Conservation (phyloP, 2,888 invertebrate species). For the Dascillus cervinus region DNA sequence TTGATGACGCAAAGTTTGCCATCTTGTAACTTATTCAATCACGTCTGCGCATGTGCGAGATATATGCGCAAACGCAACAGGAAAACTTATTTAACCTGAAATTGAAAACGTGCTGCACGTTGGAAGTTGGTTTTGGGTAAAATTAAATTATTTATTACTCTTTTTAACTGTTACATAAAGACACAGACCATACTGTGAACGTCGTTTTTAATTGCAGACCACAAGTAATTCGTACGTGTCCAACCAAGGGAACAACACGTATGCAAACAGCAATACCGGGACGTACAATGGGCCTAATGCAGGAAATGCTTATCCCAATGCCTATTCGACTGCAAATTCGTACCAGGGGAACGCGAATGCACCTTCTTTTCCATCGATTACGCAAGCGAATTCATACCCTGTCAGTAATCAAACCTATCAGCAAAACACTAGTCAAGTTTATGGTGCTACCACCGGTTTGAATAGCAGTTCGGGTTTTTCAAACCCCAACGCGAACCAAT, state of each 20-base stretch:
- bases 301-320: conserved; percentile 34
- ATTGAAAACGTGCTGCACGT: too few relatives aligned
- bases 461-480: conserved; percentile 35
- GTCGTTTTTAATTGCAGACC: conserved; percentile 35
- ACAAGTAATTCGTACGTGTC: conserved; percentile 40
- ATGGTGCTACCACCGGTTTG: conserved; percentile 39
- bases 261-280: conserved; percentile 34
- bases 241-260: conserved; percentile 33
- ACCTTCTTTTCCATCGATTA: conserved; percentile 34
- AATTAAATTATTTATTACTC: too few relatives aligned
- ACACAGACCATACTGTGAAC: too few relatives aligned
- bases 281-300: conserved; percentile 32
- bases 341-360: conserved; percentile 27
- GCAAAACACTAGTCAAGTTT: conserved; percentile 39
- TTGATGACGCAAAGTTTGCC: too few relatives aligned
- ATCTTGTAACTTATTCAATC: too few relatives aligned
- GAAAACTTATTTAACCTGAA: too few relatives aligned
- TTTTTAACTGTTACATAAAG: too few relatives aligned
- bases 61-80: too few relatives aligned
- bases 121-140: too few relatives aligned
- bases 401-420: conserved; percentile 33
- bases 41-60: too few relatives aligned
- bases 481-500: conserved; percentile 32
- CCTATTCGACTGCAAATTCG: conserved; percentile 34
- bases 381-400: conserved; percentile 34